These are phyloP conservation scores for Meandrina meandrites DNA, from an alignment of 92 coral and sea anemone genomes.

Conservation along the genomic window DNA sequence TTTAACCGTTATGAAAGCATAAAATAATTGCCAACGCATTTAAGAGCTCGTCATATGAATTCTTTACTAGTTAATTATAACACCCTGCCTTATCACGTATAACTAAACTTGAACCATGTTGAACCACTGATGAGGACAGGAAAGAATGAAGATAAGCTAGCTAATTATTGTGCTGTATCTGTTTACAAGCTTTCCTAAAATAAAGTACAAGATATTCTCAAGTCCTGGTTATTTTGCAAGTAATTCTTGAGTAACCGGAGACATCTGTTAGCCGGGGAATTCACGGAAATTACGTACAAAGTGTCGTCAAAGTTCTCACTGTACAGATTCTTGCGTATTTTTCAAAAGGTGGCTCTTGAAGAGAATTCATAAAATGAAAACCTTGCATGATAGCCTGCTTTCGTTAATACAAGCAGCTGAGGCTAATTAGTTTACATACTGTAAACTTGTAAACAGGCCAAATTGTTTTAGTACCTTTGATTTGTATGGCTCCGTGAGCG, in stretches of 20 bases:
- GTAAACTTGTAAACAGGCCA: neutral
- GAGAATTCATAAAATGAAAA: neutral
- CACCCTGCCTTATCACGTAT: neutral
- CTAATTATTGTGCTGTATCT: slow-evolving; percentile 36
- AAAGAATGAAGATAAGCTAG: slow-evolving; percentile 22
- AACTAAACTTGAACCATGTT: slow-evolving; percentile 11
- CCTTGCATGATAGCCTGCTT: neutral
- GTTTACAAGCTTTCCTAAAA: slow-evolving; percentile 5
- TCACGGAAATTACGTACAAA: neutral
- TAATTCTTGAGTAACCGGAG: slow-evolving; percentile 1
- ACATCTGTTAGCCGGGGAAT: neutral
- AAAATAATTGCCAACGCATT: neutral
- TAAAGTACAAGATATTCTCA: neutral
- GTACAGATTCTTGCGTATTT: slow-evolving; percentile 6
- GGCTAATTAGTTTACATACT: slow-evolving; percentile 14
- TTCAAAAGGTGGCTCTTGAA: neutral
- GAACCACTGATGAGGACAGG: neutral
- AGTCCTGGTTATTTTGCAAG: neutral
- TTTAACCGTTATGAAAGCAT: slow-evolving; percentile 16
- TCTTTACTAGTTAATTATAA: neutral
- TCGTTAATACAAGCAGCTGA: neutral
- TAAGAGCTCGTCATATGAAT: slow-evolving; percentile 1
- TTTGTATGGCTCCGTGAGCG: neutral
- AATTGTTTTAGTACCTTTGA: neutral
- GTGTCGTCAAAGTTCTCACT: neutral